Base-by-base conservation (phyloP, 2,113 vertebrate genomes). In the Argyrosomus japonicus region DNA sequence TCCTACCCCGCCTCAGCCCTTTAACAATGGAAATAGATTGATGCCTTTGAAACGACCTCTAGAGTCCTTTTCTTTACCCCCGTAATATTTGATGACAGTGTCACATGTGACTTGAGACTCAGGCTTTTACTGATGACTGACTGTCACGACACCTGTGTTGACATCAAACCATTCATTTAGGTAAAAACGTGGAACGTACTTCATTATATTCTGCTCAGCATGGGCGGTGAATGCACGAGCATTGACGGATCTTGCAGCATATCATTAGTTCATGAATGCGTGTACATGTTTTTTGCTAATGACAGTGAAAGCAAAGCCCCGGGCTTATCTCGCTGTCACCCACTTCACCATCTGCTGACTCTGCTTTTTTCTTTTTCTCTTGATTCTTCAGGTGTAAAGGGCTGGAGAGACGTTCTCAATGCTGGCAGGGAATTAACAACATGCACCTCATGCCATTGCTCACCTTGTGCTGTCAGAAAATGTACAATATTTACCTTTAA, bases 31-130 rank as follows among this genome's bases (percentile, higher is more conserved):
- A 58, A 79, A 89, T 75, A 87, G 87, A 91, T 90, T 87, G 86
- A 89, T 87, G 82, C 81, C 89, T 93, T 91, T 93, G 75, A 83
- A 92, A 86, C 74, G 91, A 56, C 89, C 90, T 90, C 84, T 63
- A 53, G 76, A 77, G 75, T 82, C 67, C 65, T 4, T 72, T 64
- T 81, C 63, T 68, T 27, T 9, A 70, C n/a, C 56, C 18, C 9
- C 2, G 43, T 56, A 81, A 80, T 61, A 79, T 75, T 43, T 29
- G 61, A 70, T 82, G 79, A 87, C 32, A 58, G 61, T 6, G 56
- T 69, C 76, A 17, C n/a, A 68, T 61, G 57, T 60, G 79, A 80
- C 53, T 50, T 5, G 65, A 56, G n/a, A 65, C 15, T 69, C 58
- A 47, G 64, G 50, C 23, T 83, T 86, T 84, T 36, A 36, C 32